Base-by-base conservation (phyloP, 2,888 invertebrate species). In the Gortyna flavago region DNA sequence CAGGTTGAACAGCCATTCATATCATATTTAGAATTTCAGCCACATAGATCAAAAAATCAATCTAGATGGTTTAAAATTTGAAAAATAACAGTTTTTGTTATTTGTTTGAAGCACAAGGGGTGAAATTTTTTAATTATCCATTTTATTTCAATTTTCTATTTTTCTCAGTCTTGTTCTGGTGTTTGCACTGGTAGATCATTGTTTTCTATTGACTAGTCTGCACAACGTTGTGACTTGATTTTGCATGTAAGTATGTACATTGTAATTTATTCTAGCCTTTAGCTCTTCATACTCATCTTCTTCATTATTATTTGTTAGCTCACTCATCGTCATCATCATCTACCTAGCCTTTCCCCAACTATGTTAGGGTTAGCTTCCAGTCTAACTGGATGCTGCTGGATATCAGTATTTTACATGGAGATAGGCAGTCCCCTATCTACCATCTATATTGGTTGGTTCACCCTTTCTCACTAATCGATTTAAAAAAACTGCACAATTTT, bases 71-170 rank as follows among this genome's bases (percentile, higher is more conserved):
- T 84, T 16, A 72, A 44, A 80, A 69, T 73, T 80, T 71, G 16
- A 81, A 84, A 79, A 75, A 62, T 59, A 86, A 86, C 90, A 95
- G 91, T 95, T 95, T 96, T 95, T 95, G 94, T 95, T 95, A 89
- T 94, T 95, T 95, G 89, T 95, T 95, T 94, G 90, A 79, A 83
- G 90, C 75, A 87, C 21, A 18, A 54, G 82, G 80, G 76, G 79
- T 84, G 78, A 77, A 90, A 92, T 93, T 95, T 85, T 91, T 95
- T 94, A 88, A 90, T 92, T 89, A 83, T 89, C 88, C 72, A 83
- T 66, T 88, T 92, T 90, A 85, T 87, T 88, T 89, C 59, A 86
- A 76, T 89, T 90, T 88, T 85, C 80, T 84, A 84, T 87, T 88
- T 82, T 89, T 84, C 81, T 83, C 82, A 4, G 65, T 77, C 79